These are phyloP conservation scores for Pogoniulus pusillus DNA, from an alignment of 2,797 vertebrate genomes.

Conservation along the genomic window DNA sequence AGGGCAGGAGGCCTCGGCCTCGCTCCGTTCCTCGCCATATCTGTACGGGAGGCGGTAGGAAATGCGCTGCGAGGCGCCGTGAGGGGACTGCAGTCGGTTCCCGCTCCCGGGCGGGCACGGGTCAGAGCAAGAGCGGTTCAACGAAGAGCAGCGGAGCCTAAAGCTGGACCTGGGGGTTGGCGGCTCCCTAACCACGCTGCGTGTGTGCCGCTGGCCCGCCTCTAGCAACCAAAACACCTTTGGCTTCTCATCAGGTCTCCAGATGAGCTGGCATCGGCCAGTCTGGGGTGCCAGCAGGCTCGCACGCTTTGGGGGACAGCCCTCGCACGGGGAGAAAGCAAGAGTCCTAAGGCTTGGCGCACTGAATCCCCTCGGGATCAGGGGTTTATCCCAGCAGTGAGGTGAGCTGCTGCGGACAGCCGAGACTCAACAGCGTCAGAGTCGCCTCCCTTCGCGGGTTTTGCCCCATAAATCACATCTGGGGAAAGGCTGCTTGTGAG, in stretches of 20 bases:
- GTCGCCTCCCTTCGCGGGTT: not conserved
- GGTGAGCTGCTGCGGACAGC: not conserved
- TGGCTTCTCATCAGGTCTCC: not conserved
- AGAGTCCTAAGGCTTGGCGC: not conserved
- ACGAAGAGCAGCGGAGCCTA: not conserved
- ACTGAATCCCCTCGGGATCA: not conserved
- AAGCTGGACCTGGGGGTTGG: fast-evolving
- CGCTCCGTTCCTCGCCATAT: no score
- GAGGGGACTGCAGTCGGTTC: not conserved
- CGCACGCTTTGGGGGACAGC: not conserved
- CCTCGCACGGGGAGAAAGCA: not conserved
- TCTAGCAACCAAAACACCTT: not conserved
- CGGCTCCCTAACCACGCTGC: not conserved
- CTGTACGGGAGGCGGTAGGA: fast-evolving
- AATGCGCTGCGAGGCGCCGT: fast-evolving
- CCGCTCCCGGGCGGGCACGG: not conserved
- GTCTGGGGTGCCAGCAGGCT: not conserved
- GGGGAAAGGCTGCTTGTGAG: not conserved
- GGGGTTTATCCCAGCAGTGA: not conserved
- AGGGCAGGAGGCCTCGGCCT: fast-evolving
- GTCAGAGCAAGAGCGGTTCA: not conserved
- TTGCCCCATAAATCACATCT: not conserved
- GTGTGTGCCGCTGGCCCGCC: not conserved
- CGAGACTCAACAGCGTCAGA: not conserved
- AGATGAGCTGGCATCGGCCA: not conserved